These are phyloP conservation scores for Drosophila truncata DNA, from an alignment of 1,140 invertebrate genomes.

Conservation along the genomic window DNA sequence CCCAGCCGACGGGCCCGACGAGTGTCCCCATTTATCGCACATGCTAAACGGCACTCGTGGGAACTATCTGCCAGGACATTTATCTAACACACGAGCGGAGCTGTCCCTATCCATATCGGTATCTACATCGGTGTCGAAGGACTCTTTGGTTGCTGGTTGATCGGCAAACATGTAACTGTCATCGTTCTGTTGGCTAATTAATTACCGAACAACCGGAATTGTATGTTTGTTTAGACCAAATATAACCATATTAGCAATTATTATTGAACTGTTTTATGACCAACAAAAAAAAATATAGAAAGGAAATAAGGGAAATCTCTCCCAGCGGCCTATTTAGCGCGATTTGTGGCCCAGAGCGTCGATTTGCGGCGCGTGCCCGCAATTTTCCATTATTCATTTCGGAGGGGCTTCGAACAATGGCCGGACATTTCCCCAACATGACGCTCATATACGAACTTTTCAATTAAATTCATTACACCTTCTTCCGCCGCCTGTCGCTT, in stretches of 20 bases:
- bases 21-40: constrained; percentile 76
- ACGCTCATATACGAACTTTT: constrained; percentile 62
- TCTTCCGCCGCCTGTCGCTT: constrained; percentile 50
- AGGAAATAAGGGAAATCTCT: constrained; percentile 24
- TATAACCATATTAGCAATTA: constrained; percentile 40
- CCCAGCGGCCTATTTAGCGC: constrained; percentile 44
- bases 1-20: constrained; percentile 32
- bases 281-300: neutral
- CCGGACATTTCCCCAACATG: constrained; percentile 57
- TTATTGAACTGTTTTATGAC: constrained; percentile 51
- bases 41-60: constrained; percentile 73
- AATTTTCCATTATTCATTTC: constrained; percentile 37
- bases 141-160: constrained; percentile 30
- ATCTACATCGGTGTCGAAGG: constrained; percentile 39
- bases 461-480: constrained; percentile 81
- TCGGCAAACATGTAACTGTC: constrained; percentile 64
- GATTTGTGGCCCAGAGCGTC: constrained; percentile 56
- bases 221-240: constrained; percentile 25
- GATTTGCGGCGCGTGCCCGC: constrained; percentile 61
- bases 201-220: constrained; percentile 44
- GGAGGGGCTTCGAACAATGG: constrained; percentile 25
- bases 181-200: constrained; percentile 57
- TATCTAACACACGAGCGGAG: constrained; percentile 42
- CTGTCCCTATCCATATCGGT: constrained; percentile 10
- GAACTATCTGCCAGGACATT: constrained; percentile 63